phyloP scores from a whole-genome alignment of 2,113 vertebrate species.

The Myanophis thanlyinensis region DNA sequence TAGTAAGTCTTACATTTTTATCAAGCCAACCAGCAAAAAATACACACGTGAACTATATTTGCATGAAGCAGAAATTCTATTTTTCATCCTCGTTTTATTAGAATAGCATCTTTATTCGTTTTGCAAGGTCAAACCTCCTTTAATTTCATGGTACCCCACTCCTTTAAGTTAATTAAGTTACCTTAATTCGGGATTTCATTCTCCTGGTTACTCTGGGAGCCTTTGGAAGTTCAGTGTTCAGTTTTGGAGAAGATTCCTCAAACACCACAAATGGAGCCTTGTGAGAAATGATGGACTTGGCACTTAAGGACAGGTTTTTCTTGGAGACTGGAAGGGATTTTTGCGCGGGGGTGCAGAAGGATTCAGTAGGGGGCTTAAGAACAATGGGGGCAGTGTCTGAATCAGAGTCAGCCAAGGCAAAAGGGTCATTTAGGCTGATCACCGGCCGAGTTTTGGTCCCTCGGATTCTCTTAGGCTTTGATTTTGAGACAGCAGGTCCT shows the following conservation, averaged over 20 bases:
- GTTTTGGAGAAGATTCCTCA: slow-evolving; percentile 65
- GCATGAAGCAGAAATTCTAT: neutral
- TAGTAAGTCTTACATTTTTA: neutral
- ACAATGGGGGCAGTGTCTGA: slow-evolving; percentile 52
- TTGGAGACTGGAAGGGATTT: slow-evolving; percentile 19
- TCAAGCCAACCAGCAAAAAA: neutral
- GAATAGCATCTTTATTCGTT: neutral
- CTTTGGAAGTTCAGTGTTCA: slow-evolving; percentile 65
- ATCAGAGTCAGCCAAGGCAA: slow-evolving; percentile 64
- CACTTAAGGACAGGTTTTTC: slow-evolving; percentile 8
- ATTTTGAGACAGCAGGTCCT: neutral
- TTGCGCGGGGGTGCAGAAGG: slow-evolving; percentile 60
- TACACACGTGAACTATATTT: neutral
- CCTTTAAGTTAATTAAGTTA: slow-evolving; percentile 33
- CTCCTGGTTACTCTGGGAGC: slow-evolving; percentile 75
- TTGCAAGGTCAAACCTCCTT: neutral
- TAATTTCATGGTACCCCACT: neutral
- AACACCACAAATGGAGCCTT: slow-evolving; percentile 78
- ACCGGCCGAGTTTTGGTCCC: rapidly evolving
- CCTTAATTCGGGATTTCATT: slow-evolving; percentile 79
- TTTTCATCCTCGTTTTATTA: neutral
- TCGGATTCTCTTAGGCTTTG: neutral
- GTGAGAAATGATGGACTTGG: slow-evolving; percentile 43
- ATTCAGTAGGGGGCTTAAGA: slow-evolving; percentile 6
- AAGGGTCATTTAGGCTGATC: neutral